These are phyloP conservation scores for Zaprionus nigranus DNA, from an alignment of 1,140 invertebrate genomes.

Conservation along the genomic window DNA sequence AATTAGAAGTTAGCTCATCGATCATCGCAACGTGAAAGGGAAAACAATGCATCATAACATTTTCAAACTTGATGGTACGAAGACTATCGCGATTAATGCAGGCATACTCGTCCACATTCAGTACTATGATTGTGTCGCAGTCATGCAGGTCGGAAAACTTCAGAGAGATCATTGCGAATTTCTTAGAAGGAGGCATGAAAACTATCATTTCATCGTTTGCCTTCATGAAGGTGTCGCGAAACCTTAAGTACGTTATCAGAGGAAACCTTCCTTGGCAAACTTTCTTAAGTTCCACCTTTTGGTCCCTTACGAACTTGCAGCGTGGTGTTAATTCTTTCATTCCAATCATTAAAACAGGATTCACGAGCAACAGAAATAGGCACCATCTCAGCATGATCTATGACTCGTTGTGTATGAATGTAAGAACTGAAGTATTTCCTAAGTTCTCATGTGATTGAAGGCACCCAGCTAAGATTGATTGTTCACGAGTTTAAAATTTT, in stretches of 20 bases:
- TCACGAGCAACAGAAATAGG: not conserved
- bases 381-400: not conserved
- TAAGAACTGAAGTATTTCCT: too few species aligned
- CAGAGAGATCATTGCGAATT: constrained; percentile 43
- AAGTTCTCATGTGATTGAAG: too few species aligned
- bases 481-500: too few species aligned
- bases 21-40: constrained; percentile 66
- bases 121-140: constrained; percentile 27
- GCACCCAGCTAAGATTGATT: too few species aligned
- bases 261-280: constrained; percentile 49
- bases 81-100: constrained; percentile 16
- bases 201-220: constrained; percentile 46
- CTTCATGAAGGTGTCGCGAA: constrained; percentile 52
- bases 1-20: constrained; percentile 59
- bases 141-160: constrained; percentile 47
- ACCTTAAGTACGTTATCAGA: constrained; percentile 43
- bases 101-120: constrained; percentile 28
- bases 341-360: not conserved
- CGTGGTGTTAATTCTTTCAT: constrained; percentile 6
- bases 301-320: constrained; percentile 34
- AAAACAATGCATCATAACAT: constrained; percentile 57
- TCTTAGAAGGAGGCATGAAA: constrained; percentile 33
- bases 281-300: not conserved
- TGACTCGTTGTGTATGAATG: too few species aligned
- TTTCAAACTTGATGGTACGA: constrained; percentile 19